phyloP scores from a whole-genome alignment of 2,113 vertebrate genomes.

The Murina feae region DNA sequence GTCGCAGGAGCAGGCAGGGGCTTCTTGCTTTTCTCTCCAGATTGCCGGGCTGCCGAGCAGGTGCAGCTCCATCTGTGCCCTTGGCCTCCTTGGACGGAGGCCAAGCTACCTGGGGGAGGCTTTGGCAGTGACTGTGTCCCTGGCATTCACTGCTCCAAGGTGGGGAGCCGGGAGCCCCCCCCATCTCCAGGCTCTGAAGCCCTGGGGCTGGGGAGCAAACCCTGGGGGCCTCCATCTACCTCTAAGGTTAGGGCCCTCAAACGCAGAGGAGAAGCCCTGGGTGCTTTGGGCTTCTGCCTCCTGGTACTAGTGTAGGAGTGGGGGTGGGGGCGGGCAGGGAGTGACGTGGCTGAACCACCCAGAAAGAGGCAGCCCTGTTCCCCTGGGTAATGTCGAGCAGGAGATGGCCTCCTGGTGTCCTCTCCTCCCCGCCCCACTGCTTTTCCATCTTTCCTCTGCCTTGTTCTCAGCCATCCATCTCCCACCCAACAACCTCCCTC shows the following conservation, averaged over 20 bases:
- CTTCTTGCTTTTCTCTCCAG: neutral
- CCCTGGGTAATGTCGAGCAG: neutral
- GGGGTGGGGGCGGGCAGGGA: neutral
- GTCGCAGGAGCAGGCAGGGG: no score
- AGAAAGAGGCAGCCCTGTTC: neutral
- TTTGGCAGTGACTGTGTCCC: neutral
- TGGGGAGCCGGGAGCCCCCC: neutral
- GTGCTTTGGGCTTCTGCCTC: neutral
- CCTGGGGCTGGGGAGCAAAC: neutral
- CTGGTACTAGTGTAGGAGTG: neutral
- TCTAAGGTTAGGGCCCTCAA: neutral
- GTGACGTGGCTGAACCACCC: no score
- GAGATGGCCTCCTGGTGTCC: neutral
- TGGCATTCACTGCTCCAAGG: neutral
- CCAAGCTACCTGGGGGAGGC: neutral
- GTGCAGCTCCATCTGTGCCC: constrained; percentile 53
- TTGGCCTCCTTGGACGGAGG: neutral
- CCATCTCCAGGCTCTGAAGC: neutral
- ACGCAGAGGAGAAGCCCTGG: neutral
- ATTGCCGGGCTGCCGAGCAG: neutral
- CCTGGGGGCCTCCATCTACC: neutral
- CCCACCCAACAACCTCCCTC: neutral
- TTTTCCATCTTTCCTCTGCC: neutral
- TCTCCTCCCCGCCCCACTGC: neutral
- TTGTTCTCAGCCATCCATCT: neutral